Evolutionary conservation across 2,888 invertebrate genomes (phyloP).

Genomic region (Holacanthella duospinosa): DNA sequence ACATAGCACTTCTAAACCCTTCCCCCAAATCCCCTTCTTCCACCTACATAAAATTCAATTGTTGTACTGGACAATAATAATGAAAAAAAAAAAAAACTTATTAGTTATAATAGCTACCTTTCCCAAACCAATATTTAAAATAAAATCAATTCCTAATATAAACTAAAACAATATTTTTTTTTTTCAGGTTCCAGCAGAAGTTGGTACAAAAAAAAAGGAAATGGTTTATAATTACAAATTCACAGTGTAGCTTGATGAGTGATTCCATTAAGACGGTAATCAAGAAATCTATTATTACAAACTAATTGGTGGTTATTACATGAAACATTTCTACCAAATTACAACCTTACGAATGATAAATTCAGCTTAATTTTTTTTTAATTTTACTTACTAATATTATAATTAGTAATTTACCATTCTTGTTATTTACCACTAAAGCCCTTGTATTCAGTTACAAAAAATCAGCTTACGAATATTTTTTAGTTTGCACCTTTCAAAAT

Average conservation of each 20-base stretch:
- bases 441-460: slow-evolving; percentile 1
- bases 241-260: slow-evolving; percentile 6
- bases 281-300: background rate
- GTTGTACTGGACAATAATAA: background rate
- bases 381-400: too few relatives aligned
- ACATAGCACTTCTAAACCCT: too few relatives aligned
- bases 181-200: slow-evolving; percentile 1
- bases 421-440: too few relatives aligned
- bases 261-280: slow-evolving; percentile 2
- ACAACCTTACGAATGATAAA: background rate
- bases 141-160: too few relatives aligned
- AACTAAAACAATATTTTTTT: too few relatives aligned
- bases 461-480: background rate
- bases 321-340: background rate
- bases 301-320: background rate
- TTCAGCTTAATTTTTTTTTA: too few relatives aligned
- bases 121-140: too few relatives aligned
- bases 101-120: too few relatives aligned
- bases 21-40: too few relatives aligned
- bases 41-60: background rate
- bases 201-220: background rate
- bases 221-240: background rate
- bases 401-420: too few relatives aligned
- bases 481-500: background rate
- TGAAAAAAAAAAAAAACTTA: too few relatives aligned